Base-by-base conservation (phyloP, 2,888 invertebrate genomes). In the Meghimatium bilineatum region DNA sequence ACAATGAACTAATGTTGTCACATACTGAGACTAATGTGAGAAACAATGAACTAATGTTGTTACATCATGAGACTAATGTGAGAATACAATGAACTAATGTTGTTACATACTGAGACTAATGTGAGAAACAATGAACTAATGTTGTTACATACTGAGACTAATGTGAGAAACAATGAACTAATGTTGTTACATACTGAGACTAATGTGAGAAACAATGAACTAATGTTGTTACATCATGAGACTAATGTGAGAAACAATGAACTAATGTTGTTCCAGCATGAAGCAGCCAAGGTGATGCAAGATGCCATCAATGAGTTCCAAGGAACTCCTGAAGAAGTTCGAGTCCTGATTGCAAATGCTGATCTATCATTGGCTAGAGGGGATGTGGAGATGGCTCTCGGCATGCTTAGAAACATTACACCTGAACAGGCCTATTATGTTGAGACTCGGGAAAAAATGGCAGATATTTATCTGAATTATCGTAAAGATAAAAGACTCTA, bases 401-500 rank as follows among this genome's bases (percentile, higher is more conserved):
- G 96, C 82, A 95, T 97, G 85, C 94, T 99, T 1, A 95, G 96
- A 79, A 96, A 96, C 89, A 96, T 99, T 36, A 95, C 95, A 88
- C 95, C 97, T 14, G 96, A 96, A 10, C 97, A 98, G 91, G 95
- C 96, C 0, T 97, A 98, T 94, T 99, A 97, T 93, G 94, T 96
- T 76, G 95, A 96, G 92, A 96, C 96, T 36, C 90, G 94, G 32
- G 94, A 95, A 87, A 95, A 95, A 88, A 95, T 98, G 95, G 99
- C 99, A 0, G 96, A 98, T 86, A 96, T 99, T 87, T 97, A 98
- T 93, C 94, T 99, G 87, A 96, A 97, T 87, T 95, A 97, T 88
- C 96, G 97, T 85, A 97, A 97, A 85, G 98, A 99, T 93, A 95
- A 96, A 56, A 95, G 96, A 49, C 96, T 97, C 90, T 99, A 97